Conservation (phyloP, 2,797 vertebrate species). For the Chiropotes sagulatus region DNA sequence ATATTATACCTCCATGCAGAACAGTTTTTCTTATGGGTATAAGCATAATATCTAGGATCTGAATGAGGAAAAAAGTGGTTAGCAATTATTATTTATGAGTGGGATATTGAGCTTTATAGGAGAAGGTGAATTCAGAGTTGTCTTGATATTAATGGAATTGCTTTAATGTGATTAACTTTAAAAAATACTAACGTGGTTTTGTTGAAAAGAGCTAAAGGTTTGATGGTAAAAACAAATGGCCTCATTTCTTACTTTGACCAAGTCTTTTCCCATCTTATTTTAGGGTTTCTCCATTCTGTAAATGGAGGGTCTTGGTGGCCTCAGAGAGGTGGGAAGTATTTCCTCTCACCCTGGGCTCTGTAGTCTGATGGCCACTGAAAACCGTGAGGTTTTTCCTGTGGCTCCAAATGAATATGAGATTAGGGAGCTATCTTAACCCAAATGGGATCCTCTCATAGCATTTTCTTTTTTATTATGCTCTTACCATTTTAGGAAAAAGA, state of each 20-base stretch:
- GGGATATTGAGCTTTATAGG: neutral
- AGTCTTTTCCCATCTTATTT: neutral
- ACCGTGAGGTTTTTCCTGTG: neutral
- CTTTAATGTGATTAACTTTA: neutral
- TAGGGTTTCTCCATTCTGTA: neutral
- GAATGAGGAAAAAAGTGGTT: constrained; percentile 13
- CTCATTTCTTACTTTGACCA: neutral
- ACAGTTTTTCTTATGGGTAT: neutral
- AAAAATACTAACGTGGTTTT: constrained; percentile 6
- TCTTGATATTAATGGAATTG: neutral
- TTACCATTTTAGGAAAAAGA: constrained; percentile 11
- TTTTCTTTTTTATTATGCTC: neutral
- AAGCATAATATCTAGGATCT: neutral
- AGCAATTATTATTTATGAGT: constrained; percentile 5
- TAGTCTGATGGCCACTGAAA: fast-evolving
- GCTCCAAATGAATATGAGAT: neutral
- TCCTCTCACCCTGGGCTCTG: neutral
- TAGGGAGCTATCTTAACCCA: neutral
- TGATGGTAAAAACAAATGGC: neutral
- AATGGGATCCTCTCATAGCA: neutral
- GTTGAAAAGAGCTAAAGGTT: neutral
- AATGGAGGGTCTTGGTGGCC: neutral
- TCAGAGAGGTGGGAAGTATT: neutral
- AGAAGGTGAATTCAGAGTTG: neutral
- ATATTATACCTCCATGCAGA: neutral